phyloP scores from a whole-genome alignment of 2,888 invertebrate species.

The Apeira syringaria region DNA sequence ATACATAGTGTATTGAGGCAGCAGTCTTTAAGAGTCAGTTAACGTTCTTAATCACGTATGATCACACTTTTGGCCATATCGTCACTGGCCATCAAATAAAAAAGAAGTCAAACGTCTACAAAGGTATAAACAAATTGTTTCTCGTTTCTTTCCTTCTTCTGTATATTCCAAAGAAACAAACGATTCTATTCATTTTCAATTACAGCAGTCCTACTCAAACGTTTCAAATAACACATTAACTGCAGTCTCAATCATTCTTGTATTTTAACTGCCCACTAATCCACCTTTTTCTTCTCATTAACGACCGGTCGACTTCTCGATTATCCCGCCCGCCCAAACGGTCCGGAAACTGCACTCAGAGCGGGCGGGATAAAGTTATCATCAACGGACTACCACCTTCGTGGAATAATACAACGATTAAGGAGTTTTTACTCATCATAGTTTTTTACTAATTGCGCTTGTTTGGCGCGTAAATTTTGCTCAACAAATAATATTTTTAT shows the following conservation, averaged over 20 bases:
- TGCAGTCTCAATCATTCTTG: not conserved
- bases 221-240: constrained; percentile 8
- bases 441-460: no score
- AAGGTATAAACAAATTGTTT: no score
- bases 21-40: no score
- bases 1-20: no score
- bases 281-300: constrained; percentile 40
- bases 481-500: no score
- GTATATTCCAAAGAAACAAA: not conserved
- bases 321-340: constrained; percentile 39
- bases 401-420: constrained; percentile 33
- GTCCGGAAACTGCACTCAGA: constrained; percentile 28
- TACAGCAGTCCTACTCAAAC: not conserved
- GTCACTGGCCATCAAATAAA: no score
- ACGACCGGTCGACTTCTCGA: constrained; percentile 46
- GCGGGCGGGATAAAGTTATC: constrained; percentile 40
- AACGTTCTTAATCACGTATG: no score
- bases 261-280: constrained; percentile 25
- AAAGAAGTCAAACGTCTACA: no score
- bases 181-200: not conserved
- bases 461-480: no score
- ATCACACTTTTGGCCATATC: no score
- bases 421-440: constrained; percentile 15
- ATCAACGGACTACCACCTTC: constrained; percentile 39
- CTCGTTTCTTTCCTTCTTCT: no score